These are phyloP conservation scores for Gymnoscelis rufifasciata DNA, from an alignment of 2,888 invertebrate species.

Conservation along the genomic window DNA sequence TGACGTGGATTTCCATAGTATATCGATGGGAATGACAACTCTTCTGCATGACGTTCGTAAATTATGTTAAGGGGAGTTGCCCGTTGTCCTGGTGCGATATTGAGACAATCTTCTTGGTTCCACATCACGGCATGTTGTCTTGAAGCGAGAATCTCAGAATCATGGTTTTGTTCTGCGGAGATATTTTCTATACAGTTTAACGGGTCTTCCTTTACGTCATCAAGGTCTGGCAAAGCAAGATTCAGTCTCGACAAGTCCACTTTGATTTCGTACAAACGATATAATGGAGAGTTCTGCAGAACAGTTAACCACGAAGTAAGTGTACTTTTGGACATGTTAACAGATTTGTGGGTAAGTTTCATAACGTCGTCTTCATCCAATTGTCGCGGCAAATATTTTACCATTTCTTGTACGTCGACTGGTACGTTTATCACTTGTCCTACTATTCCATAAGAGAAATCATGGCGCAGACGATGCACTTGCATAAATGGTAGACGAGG, in stretches of 20 bases:
- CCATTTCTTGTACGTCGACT: no score
- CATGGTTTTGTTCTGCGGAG: slow-evolving; percentile 27
- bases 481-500: slow-evolving; percentile 46
- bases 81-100: slow-evolving; percentile 39
- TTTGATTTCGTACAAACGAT: no score
- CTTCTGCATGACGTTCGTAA: slow-evolving; percentile 48
- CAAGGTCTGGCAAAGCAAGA: slow-evolving; percentile 9
- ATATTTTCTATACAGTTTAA: slow-evolving; percentile 34
- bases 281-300: no score
- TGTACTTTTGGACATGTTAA: no score
- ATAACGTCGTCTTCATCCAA: no score
- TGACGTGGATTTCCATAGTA: no score
- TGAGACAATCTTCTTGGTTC: slow-evolving; percentile 41
- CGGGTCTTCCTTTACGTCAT: slow-evolving; percentile 26
- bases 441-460: slow-evolving; percentile 41
- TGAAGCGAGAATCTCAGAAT: slow-evolving; percentile 34
- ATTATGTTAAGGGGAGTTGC: slow-evolving; percentile 38
- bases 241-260: slow-evolving; percentile 35
- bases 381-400: no score
- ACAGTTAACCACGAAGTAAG: no score
- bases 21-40: no score
- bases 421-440: no score
- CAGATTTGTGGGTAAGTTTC: no score
- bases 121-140: slow-evolving; percentile 39
- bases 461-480: slow-evolving; percentile 42